These are phyloP conservation scores for Epizoanthus fatuus DNA, from an alignment of 92 coral and sea anemone genomes.

Conservation along the genomic window DNA sequence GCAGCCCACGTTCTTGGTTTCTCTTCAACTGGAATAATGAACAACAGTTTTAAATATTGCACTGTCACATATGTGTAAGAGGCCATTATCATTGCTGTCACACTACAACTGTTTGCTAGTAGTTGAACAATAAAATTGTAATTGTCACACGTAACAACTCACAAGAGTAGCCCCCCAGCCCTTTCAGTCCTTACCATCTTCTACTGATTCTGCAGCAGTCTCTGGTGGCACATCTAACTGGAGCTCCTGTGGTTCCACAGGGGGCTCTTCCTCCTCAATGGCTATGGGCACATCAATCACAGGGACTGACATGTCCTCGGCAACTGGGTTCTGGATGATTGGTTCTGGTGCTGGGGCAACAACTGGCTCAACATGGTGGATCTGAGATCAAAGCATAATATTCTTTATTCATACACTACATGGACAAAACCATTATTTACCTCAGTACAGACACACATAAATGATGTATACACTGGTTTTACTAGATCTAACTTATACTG, in stretches of 20 bases:
- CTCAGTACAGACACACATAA: too few relatives aligned
- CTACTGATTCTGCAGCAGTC: not conserved
- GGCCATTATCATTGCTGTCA: not conserved
- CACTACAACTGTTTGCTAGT: not conserved
- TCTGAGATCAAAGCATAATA: not conserved
- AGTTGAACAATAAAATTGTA: constrained; percentile 13
- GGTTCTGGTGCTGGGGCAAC: constrained; percentile 25
- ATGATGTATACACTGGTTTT: too few relatives aligned
- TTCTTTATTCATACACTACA: too few relatives aligned
- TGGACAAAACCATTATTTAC: too few relatives aligned
- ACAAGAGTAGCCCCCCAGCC: not conserved
- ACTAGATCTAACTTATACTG: too few relatives aligned
- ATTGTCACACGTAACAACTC: not conserved
- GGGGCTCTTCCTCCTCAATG: constrained; percentile 19
- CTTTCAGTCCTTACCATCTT: not conserved
- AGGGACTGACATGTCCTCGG: constrained; percentile 3
- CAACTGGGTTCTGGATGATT: constrained; percentile 1
- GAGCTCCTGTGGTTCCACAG: constrained; percentile 22
- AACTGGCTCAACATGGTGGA: constrained; percentile 33
- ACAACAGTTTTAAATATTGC: not conserved
- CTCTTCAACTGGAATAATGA: constrained; percentile 48
- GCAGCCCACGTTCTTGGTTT: constrained; percentile 93
- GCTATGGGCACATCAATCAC: not conserved
- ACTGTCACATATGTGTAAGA: not conserved
- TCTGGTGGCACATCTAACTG: constrained; percentile 19